Percentiles rank a stretch among this genome's conserved stretches.
Evolutionary conservation across 2,888 invertebrate species (phyloP).

Genomic region (Himalopsyche anomala): DNA sequence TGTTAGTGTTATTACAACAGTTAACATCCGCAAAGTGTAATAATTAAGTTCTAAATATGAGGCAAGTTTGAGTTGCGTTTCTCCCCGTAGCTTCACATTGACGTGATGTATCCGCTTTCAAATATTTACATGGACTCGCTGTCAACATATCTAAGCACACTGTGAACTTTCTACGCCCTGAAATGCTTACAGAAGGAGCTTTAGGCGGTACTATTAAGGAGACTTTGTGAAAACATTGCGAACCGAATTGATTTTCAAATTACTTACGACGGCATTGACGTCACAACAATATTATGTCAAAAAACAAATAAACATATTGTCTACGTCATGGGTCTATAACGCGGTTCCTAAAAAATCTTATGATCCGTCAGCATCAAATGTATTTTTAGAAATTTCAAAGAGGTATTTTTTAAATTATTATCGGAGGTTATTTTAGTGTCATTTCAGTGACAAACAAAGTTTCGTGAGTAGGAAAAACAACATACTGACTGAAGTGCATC

Average conservation of each 20-base stretch:
- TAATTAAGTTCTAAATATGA: conserved; percentile 34
- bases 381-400: too few relatives aligned
- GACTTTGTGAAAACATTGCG: conserved; percentile 3
- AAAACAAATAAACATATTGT: background rate
- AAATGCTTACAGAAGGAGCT: background rate
- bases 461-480: too few relatives aligned
- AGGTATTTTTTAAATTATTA: too few relatives aligned
- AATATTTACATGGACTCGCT: conserved; percentile 22
- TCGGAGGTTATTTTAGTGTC: too few relatives aligned
- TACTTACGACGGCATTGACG: background rate
- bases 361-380: too few relatives aligned
- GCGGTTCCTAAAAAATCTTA: too few relatives aligned
- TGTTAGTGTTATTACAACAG: conserved; percentile 19
- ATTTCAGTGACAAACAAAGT: too few relatives aligned
- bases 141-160: conserved; percentile 24
- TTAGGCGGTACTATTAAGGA: conserved; percentile 15
- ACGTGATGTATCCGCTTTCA: conserved; percentile 31
- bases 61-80: conserved; percentile 31
- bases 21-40: conserved; percentile 12
- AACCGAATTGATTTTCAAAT: conserved; percentile 11
- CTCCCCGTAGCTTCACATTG: background rate
- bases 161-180: conserved; percentile 16
- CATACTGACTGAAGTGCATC: too few relatives aligned
- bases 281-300: background rate
- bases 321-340: too few relatives aligned